These are phyloP conservation scores for Hassar affinis DNA, from an alignment of 2,113 vertebrate species.

Conservation along the genomic window DNA sequence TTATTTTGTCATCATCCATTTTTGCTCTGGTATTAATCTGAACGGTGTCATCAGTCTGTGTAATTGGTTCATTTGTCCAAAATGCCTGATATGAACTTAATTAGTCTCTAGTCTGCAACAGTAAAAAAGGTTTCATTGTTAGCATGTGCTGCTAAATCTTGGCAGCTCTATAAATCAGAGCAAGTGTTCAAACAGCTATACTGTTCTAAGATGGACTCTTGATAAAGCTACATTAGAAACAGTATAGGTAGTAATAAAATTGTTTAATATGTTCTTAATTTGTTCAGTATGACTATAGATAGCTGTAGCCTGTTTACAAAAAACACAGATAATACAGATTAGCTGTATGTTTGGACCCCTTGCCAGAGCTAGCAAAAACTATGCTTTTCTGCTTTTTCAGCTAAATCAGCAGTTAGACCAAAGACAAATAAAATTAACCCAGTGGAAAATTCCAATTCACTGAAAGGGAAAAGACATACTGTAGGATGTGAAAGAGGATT, in stretches of 20 bases:
- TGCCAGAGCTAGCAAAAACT: neutral
- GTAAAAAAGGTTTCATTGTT: neutral
- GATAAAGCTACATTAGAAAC: neutral
- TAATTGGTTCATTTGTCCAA: neutral
- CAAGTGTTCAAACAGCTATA: neutral
- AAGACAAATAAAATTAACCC: neutral
- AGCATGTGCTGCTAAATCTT: neutral
- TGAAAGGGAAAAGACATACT: neutral
- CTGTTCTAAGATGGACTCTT: neutral
- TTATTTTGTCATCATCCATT: constrained; percentile 2
- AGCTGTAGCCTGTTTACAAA: neutral
- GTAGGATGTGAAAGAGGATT: neutral
- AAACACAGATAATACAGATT: neutral
- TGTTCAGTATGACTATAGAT: neutral
- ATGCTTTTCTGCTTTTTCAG: neutral
- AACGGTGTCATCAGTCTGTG: neutral
- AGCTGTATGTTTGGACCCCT: neutral
- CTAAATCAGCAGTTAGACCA: neutral
- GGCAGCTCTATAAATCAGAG: neutral
- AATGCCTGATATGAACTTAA: neutral
- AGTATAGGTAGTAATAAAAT: neutral
- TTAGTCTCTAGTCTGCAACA: neutral
- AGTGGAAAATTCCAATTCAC: neutral
- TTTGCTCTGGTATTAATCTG: neutral
- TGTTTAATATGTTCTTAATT: neutral